phyloP scores from a whole-genome alignment of 2,797 vertebrate genomes.

The Danionella dracula region DNA sequence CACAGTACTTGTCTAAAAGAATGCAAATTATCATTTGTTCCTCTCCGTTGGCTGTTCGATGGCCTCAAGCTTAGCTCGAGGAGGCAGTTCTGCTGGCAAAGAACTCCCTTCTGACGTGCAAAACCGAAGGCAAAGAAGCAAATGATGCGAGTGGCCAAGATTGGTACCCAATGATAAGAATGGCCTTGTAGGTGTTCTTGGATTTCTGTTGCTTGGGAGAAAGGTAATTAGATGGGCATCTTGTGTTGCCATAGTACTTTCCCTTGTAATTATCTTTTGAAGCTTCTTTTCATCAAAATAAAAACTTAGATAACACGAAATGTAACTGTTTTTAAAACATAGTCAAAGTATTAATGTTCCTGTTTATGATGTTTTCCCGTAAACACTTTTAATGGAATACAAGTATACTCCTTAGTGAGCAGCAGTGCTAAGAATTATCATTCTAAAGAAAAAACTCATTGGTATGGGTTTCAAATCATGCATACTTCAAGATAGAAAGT shows the following conservation, averaged over 20 bases:
- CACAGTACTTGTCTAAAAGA: slow-evolving; percentile 22
- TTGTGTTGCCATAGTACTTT: slow-evolving; percentile 34
- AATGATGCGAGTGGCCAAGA: slow-evolving; percentile 51
- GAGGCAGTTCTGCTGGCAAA: neutral
- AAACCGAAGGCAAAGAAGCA: slow-evolving; percentile 39
- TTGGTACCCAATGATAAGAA: slow-evolving; percentile 46
- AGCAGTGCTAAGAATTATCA: too few species aligned
- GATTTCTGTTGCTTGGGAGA: slow-evolving; percentile 45
- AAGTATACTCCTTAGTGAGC: too few species aligned
- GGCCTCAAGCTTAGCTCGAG: slow-evolving; percentile 5
- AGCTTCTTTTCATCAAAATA: too few species aligned
- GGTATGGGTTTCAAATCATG: too few species aligned
- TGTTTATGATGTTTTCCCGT: too few species aligned
- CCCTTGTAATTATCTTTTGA: too few species aligned
- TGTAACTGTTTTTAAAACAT: too few species aligned
- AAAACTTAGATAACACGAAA: too few species aligned
- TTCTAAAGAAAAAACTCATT: too few species aligned
- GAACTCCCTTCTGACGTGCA: slow-evolving; percentile 16
- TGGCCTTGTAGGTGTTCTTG: slow-evolving; percentile 50
- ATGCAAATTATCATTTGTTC: slow-evolving; percentile 16
- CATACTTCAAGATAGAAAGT: too few species aligned
- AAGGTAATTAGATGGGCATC: slow-evolving; percentile 49
- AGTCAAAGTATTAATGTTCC: too few species aligned
- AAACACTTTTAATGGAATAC: too few species aligned
- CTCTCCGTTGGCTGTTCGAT: neutral